A percentile compares a stretch with the other conserved stretches of the same genome.
Evolutionary conservation across 2,113 vertebrate species (phyloP).

Genomic region (Nothobranchius kuhntae): DNA sequence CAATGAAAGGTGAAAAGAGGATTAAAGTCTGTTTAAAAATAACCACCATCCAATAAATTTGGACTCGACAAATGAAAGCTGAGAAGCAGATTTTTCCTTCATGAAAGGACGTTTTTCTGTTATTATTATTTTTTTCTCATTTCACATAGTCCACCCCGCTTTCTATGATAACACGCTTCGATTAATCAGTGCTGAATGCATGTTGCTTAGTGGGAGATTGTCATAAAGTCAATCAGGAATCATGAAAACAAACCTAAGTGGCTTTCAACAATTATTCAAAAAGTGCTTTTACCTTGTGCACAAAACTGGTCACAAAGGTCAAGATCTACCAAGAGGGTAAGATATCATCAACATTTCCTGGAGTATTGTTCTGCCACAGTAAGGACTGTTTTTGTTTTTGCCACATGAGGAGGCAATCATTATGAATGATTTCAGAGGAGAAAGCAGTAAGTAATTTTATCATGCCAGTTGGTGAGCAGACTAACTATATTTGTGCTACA

Average conservation of each 20-base stretch:
- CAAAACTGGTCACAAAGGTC: conserved; percentile 24
- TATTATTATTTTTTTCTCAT: no score
- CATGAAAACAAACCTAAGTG: conserved; percentile 53
- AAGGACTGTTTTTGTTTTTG: conserved; percentile 24
- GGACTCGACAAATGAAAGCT: conserved; percentile 61
- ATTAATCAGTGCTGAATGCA: conserved; percentile 46
- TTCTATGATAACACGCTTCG: conserved; percentile 62
- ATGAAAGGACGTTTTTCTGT: conserved; percentile 39
- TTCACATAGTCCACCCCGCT: conserved; percentile 13
- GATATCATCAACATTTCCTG: conserved; percentile 27
- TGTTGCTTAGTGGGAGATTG: conserved; percentile 45
- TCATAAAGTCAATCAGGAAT: conserved; percentile 60
- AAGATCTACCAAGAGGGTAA: conserved; percentile 38
- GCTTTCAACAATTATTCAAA: conserved; percentile 51
- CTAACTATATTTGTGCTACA: conserved; percentile 2
- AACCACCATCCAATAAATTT: conserved; percentile 66
- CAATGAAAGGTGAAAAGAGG: conserved; percentile 57
- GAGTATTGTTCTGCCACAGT: conserved; percentile 21
- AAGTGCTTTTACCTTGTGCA: conserved; percentile 32
- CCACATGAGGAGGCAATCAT: conserved; percentile 17
- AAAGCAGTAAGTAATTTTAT: conserved; percentile 22
- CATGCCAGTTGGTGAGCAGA: conserved; percentile 15
- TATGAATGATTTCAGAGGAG: conserved; percentile 9
- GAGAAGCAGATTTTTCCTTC: conserved; percentile 49
- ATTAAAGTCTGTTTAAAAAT: conserved; percentile 74